Conservation (phyloP, 2,888 invertebrate species). For the Ochlodes sylvanus region DNA sequence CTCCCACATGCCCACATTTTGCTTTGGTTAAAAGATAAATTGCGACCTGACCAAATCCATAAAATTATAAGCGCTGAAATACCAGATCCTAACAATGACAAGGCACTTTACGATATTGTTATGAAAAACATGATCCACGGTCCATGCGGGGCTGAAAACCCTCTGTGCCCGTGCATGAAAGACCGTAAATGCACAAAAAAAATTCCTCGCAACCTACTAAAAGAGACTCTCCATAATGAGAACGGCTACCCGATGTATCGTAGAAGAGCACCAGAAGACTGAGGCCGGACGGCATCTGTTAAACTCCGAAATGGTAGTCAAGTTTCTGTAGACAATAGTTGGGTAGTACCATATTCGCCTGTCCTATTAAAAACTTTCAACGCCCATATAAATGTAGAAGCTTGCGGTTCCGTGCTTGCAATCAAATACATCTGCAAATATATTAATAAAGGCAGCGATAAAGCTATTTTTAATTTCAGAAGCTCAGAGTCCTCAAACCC, state of each 20-base stretch:
- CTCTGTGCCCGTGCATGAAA: constrained; percentile 36
- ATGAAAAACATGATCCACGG: constrained; percentile 39
- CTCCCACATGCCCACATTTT: constrained; percentile 37
- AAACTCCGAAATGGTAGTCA: constrained; percentile 42
- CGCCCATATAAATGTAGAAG: constrained; percentile 41
- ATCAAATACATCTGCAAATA: constrained; percentile 44
- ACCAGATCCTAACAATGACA: constrained; percentile 36
- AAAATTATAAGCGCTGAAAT: constrained; percentile 38
- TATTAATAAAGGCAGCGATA: no score
- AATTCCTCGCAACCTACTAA: constrained; percentile 23
- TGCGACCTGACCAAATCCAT: constrained; percentile 38
- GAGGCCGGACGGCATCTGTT: constrained; percentile 42
- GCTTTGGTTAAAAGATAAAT: constrained; percentile 34
- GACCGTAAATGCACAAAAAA: constrained; percentile 40
- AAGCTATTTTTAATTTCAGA: no score
- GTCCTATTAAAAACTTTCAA: no score
- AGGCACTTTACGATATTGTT: constrained; percentile 40
- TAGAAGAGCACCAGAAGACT: constrained; percentile 42
- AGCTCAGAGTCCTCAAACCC: constrained; percentile 34
- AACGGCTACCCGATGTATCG: constrained; percentile 45
- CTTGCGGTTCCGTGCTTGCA: constrained; percentile 42
- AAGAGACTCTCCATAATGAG: constrained; percentile 41
- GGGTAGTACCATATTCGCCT: constrained; percentile 43
- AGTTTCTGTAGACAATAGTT: constrained; percentile 46
- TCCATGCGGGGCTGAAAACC: not conserved